phyloP scores from a whole-genome alignment of 2,888 invertebrate species.

The Monoplex corrugatus region DNA sequence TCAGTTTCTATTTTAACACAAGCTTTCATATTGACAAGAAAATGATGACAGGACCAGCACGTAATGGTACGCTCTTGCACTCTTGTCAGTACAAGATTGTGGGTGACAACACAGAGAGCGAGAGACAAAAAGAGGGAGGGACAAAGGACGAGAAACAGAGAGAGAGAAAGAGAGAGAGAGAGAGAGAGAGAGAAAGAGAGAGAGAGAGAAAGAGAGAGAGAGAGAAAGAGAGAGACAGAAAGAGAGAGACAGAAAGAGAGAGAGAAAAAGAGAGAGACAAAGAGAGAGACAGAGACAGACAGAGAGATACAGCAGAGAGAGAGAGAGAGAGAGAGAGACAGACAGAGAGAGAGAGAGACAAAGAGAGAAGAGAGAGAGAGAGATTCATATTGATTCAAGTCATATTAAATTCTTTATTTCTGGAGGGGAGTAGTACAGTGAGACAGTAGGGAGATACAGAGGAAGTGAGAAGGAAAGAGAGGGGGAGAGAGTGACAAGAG shows the following conservation, averaged over 20 bases:
- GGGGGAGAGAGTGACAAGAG: no score
- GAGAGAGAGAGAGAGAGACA: neutral
- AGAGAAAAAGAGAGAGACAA: neutral
- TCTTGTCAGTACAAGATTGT: no score
- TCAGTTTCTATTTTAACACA: no score
- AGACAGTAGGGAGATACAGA: neutral
- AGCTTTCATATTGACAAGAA: no score
- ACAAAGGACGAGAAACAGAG: neutral
- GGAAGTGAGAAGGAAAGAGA: neutral
- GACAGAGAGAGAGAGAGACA: neutral
- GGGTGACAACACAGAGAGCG: neutral
- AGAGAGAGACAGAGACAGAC: neutral
- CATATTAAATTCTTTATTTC: no score
- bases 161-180: neutral
- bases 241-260: conserved; percentile 12
- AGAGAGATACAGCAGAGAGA: neutral
- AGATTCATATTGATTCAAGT: no score
- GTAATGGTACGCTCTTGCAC: no score
- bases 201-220: no score
- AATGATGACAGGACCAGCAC: no score
- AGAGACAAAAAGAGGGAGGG: neutral
- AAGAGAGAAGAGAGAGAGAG: neutral
- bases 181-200: no score
- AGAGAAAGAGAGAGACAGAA: neutral
- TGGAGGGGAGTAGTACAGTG: no score